phyloP scores from a whole-genome alignment of 2,888 invertebrate genomes.

The Xestia sexstrigata region DNA sequence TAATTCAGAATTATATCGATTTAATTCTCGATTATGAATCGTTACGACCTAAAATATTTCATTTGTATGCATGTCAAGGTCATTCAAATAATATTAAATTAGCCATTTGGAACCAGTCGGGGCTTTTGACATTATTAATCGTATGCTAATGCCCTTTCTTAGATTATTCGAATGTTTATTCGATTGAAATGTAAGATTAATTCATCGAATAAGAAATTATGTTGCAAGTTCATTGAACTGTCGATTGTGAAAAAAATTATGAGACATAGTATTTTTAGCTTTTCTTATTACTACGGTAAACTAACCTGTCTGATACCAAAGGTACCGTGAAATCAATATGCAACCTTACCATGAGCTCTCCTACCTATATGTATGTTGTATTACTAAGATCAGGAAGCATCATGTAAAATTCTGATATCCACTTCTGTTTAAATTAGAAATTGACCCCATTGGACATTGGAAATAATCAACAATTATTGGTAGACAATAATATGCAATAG shows the following conservation, averaged over 20 bases:
- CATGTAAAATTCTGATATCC: constrained; percentile 1
- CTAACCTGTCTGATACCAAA: background rate
- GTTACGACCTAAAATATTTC: constrained; percentile 52
- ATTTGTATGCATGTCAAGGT: constrained; percentile 65
- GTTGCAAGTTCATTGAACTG: constrained; percentile 37
- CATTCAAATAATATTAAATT: constrained; percentile 57
- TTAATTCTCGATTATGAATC: constrained; percentile 43
- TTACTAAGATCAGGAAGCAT: background rate
- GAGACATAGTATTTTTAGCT: background rate
- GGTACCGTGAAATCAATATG: background rate
- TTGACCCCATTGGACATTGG: background rate
- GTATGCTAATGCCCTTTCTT: constrained; percentile 55
- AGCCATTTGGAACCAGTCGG: constrained; percentile 39
- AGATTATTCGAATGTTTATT: constrained; percentile 29
- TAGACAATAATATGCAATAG: background rate
- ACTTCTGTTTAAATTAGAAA: background rate
- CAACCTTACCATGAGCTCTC: background rate
- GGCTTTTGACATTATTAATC: constrained; percentile 42
- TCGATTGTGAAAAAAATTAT: background rate
- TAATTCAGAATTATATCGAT: constrained; percentile 43
- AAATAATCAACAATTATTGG: background rate
- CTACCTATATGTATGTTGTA: constrained; percentile 17
- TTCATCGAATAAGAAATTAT: constrained; percentile 30
- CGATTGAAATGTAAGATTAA: constrained; percentile 55
- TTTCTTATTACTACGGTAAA: background rate